phyloP scores from a whole-genome alignment of 2,888 invertebrate genomes.

The Drosophila rubida region DNA sequence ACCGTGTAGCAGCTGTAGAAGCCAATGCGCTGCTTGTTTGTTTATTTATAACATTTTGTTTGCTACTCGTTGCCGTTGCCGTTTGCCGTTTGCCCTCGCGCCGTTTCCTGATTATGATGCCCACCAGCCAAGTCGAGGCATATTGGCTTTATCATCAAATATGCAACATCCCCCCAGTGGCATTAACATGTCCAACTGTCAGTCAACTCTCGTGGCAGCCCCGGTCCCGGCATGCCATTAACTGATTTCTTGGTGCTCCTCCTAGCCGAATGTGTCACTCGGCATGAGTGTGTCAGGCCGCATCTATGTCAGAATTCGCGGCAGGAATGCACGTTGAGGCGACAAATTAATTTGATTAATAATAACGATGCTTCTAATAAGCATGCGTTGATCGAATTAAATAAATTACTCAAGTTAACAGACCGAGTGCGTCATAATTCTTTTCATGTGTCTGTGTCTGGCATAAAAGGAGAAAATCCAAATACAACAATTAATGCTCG shows the following conservation, averaged over 20 bases:
- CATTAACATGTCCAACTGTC: slow-evolving; percentile 29
- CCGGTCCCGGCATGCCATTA: slow-evolving; percentile 14
- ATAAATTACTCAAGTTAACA: neutral
- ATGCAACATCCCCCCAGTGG: slow-evolving; percentile 11
- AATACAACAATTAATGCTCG: slow-evolving; percentile 1
- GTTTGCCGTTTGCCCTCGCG: slow-evolving; percentile 20
- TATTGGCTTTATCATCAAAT: slow-evolving; percentile 49
- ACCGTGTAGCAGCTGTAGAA: slow-evolving; percentile 33
- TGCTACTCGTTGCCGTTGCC: slow-evolving; percentile 53
- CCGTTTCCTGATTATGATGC: slow-evolving; percentile 69
- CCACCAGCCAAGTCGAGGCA: slow-evolving; percentile 26
- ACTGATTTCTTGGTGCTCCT: slow-evolving; percentile 6
- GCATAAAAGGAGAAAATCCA: neutral
- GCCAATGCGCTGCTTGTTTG: slow-evolving; percentile 51
- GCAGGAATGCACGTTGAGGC: neutral
- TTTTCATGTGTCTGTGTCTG: neutral
- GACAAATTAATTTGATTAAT: neutral
- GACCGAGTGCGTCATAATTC: neutral
- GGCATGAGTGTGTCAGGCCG: neutral
- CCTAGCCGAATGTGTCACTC: slow-evolving; percentile 4
- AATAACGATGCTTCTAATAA: neutral
- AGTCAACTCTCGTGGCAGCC: slow-evolving; percentile 20
- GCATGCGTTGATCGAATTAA: neutral
- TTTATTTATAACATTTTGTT: slow-evolving; percentile 72
- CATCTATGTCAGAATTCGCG: neutral